phyloP scores from a whole-genome alignment of 2,797 vertebrate genomes.

The Clarias platycephalus region DNA sequence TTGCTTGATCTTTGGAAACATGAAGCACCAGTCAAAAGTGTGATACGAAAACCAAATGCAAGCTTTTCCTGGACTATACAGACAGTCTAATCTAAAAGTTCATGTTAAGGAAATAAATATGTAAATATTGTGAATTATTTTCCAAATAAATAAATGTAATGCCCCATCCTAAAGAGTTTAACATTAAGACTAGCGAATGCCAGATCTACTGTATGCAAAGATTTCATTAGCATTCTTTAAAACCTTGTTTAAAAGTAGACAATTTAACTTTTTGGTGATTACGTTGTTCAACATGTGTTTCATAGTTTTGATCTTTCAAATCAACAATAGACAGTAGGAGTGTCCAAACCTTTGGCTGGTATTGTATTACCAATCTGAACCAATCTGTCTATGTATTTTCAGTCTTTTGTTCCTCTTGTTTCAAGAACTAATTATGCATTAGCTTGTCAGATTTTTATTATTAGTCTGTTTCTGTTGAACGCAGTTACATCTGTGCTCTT shows the following conservation, averaged over 20 bases:
- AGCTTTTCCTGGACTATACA: not conserved
- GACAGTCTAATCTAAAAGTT: not conserved
- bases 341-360: not conserved
- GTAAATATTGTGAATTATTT: not conserved
- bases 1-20: not conserved
- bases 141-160: not conserved
- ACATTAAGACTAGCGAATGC: not conserved
- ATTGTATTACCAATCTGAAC: constrained; percentile 10
- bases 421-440: not conserved
- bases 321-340: not conserved
- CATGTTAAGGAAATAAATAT: not conserved
- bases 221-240: not conserved
- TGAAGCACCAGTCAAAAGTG: not conserved
- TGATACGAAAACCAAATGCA: not conserved
- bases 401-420: not conserved
- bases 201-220: not conserved
- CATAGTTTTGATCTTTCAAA: not conserved
- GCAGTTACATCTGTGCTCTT: not conserved
- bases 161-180: not conserved
- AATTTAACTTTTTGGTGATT: not conserved
- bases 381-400: not conserved
- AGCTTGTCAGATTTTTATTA: not conserved
- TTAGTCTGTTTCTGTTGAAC: not conserved
- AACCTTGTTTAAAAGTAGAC: not conserved
- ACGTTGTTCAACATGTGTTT: not conserved